These are phyloP conservation scores for Erpornis zantholeuca DNA, from an alignment of 2,113 vertebrate species.

Conservation along the genomic window DNA sequence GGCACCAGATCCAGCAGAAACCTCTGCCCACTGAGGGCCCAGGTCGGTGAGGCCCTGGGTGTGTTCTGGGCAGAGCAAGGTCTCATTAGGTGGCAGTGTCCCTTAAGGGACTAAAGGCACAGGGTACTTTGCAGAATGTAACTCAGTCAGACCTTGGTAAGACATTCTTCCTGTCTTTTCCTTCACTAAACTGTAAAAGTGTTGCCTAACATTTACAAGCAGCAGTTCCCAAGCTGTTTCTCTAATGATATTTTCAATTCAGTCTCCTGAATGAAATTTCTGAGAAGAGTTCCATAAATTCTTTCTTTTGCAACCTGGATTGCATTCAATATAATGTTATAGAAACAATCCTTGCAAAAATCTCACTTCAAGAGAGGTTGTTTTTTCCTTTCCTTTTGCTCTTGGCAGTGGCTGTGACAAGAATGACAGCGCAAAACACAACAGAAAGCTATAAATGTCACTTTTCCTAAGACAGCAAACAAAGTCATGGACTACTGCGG, in stretches of 20 bases:
- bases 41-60: background rate
- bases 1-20: background rate
- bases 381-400: background rate
- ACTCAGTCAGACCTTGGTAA: background rate
- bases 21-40: background rate
- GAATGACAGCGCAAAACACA: slow-evolving; percentile 10
- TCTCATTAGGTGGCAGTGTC: background rate
- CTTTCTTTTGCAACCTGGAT: background rate
- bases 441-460: background rate
- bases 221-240: background rate
- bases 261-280: background rate
- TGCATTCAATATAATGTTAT: background rate
- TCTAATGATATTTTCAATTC: background rate
- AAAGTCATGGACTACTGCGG: background rate
- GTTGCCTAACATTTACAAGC: background rate
- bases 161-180: background rate
- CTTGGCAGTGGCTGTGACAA: background rate
- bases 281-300: background rate
- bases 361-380: background rate
- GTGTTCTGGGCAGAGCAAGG: background rate
- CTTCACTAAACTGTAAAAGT: background rate
- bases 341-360: background rate
- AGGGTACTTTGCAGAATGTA: background rate
- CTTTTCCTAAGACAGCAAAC: background rate
- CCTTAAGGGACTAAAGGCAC: background rate